phyloP scores from a whole-genome alignment of 2,797 vertebrate genomes.

The Pitangus sulphuratus region DNA sequence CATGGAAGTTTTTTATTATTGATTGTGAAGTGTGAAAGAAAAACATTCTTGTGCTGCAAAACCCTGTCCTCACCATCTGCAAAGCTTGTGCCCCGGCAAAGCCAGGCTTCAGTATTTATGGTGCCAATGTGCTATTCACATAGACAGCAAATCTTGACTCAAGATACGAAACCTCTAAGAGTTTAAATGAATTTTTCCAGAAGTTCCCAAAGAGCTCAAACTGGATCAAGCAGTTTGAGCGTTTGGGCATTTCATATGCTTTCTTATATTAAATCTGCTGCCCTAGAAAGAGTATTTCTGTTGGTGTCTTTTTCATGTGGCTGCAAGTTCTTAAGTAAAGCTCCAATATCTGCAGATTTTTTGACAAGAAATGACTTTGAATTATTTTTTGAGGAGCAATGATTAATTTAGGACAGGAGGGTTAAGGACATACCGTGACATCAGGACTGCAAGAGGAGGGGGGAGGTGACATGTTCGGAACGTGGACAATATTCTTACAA shows the following conservation, averaged over 20 bases:
- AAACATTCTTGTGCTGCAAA: background rate
- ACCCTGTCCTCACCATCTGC: background rate
- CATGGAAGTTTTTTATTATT: background rate
- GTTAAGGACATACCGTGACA: background rate
- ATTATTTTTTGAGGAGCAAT: background rate
- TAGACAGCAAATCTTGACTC: background rate
- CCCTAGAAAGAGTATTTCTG: background rate
- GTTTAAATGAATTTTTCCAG: background rate
- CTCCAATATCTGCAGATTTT: background rate
- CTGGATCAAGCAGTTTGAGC: background rate
- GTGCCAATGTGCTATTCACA: accelerated
- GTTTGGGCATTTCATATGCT: background rate
- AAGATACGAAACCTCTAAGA: background rate
- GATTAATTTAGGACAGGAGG: background rate
- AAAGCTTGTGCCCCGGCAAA: background rate
- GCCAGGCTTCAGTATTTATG: background rate
- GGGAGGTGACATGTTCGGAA: accelerated
- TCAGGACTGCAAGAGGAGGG: background rate
- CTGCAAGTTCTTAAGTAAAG: background rate
- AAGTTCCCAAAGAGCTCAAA: background rate
- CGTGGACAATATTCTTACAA: accelerated
- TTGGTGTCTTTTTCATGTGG: background rate
- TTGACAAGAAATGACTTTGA: background rate
- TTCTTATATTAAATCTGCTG: background rate
- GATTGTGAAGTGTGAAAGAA: background rate